Evolutionary conservation across 1,140 invertebrate genomes (phyloP), one percentile per base, ranked within the genome.

Genomic region (Trachelipus rathkii): DNA sequence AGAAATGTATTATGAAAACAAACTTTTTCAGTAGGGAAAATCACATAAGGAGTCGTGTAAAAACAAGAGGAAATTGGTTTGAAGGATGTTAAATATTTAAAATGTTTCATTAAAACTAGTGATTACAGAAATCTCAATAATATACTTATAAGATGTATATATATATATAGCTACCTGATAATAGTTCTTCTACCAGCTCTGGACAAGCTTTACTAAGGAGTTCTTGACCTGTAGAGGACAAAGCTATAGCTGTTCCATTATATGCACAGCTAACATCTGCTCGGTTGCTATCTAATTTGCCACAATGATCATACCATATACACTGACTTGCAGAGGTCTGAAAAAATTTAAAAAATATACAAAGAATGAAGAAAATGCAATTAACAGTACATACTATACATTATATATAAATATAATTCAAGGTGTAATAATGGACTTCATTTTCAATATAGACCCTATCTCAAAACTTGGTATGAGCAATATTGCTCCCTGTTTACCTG

Each of bases 251-350:
- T 0, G 91, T 85, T 10, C 93, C 93, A 84, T 89, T 87, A 83
- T 94, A 93, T 0, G 82, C 82, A 84, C 92, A 93, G 85, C 93
- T 92, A 82, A 88, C 85, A n/a, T 81, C 84, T 44, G 86, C 85
- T 4, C 72, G 60, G n/a, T 72, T 69, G n/a, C 77, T 75, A 11
- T 74, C 44, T 0, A 45, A 11, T 15, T 8, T 43, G 72, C 88
- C 86, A 83, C 92, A 93, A 73, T 91, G 86, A 10, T 89, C 92
- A 83, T 92, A 93, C 92, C 92, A 93, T 13, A 93, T 83, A 83
- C 93, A 95, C 73, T 92, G 88, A 15, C 86, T 87, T 13, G 70
- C 66, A 46, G 72, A 69, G 13, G 67, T 73, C 77, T 78, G 74
- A n/a, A 19, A 46, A 71, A 11, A 33, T 33, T 33, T 33, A 3